phyloP scores from a whole-genome alignment of 2,797 vertebrate genomes.

The Acropternis orthonyx region DNA sequence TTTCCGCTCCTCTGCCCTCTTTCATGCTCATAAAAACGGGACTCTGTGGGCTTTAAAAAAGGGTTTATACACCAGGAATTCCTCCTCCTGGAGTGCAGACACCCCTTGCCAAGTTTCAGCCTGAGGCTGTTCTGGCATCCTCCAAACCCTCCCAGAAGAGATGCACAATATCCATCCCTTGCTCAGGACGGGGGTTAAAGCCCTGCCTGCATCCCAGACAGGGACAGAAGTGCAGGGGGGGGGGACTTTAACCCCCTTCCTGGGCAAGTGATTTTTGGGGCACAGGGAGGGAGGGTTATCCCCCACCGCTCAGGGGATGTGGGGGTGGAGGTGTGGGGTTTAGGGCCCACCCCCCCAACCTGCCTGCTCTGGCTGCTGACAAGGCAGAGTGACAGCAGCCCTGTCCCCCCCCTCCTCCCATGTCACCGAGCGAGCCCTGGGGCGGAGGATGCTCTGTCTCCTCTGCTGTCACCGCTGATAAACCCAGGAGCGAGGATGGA shows the following conservation, averaged over 20 bases:
- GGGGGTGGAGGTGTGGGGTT: not conserved
- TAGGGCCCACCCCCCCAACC: not conserved
- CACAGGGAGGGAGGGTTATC: accelerated
- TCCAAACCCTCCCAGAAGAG: not conserved
- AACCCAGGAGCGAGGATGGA: not conserved
- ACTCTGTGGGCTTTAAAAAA: not conserved
- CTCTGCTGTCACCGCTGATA: not conserved
- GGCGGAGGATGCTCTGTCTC: not conserved
- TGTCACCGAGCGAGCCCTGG: not conserved
- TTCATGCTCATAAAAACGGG: not conserved
- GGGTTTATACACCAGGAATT: not conserved
- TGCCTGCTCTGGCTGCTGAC: not conserved
- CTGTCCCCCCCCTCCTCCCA: not conserved
- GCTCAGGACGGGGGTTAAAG: accelerated
- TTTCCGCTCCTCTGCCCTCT: conserved; percentile 24
- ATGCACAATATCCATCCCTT: not conserved
- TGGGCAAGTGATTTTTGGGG: not conserved
- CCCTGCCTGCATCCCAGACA: not conserved
- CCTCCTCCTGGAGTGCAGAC: not conserved
- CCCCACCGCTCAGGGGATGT: accelerated
- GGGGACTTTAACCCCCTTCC: not conserved
- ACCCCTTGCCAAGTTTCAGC: not conserved
- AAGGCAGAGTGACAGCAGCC: not conserved
- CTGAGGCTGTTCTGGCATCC: not conserved
- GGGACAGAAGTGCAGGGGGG: not conserved